Conservation (phyloP, 2,888 invertebrate species). For the Urechis unicinctus region DNA sequence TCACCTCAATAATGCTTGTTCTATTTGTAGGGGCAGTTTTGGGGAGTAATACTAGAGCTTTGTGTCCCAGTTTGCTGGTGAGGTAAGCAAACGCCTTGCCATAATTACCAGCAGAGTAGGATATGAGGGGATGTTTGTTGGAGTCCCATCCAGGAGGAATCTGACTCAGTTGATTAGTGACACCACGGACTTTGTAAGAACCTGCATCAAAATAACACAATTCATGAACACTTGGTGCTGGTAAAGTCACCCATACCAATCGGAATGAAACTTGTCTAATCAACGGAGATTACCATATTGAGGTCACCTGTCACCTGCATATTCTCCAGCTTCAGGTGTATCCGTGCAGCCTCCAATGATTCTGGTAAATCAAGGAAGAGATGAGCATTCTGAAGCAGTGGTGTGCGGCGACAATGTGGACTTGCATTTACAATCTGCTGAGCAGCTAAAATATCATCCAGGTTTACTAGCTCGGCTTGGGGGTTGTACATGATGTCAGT, state of each 20-base stretch:
- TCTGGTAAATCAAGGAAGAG: not conserved
- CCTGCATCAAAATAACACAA: constrained; percentile 24
- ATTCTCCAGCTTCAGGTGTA: not conserved
- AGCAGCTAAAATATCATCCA: not conserved
- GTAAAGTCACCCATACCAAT: no score
- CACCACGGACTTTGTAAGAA: constrained; percentile 47
- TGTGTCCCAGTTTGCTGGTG: constrained; percentile 22
- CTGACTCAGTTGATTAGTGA: constrained; percentile 35
- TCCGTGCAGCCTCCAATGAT: not conserved
- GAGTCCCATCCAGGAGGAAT: constrained; percentile 23
- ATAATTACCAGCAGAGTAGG: constrained; percentile 49
- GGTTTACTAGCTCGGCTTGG: not conserved
- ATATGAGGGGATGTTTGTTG: constrained; percentile 26
- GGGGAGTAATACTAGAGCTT: constrained; percentile 39
- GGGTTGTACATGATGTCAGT: not conserved
- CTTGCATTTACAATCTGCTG: not conserved
- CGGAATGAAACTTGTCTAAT: no score
- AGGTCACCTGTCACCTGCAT: not conserved
- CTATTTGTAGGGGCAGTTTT: constrained; percentile 37
- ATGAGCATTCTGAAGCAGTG: not conserved
- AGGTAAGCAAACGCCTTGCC: constrained; percentile 46
- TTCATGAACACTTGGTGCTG: no score
- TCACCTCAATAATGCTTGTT: constrained; percentile 33
- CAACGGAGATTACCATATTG: no score
- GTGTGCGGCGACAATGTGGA: not conserved